These are phyloP conservation scores for Hucho hucho DNA, from an alignment of 2,113 vertebrate genomes.

Conservation along the genomic window DNA sequence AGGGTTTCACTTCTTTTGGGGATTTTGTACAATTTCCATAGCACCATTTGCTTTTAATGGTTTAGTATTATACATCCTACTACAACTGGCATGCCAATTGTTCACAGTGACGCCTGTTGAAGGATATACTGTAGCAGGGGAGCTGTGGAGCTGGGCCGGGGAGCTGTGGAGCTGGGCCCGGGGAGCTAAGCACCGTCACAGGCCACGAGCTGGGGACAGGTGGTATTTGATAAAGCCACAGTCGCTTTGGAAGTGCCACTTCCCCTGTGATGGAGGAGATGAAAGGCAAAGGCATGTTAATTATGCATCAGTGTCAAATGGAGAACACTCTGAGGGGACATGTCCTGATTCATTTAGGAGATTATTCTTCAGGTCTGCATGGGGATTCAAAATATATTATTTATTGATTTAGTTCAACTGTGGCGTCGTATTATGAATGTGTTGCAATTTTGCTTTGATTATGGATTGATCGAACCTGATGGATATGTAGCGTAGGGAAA, in stretches of 20 bases:
- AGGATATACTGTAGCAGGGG: not conserved
- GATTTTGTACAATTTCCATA: not conserved
- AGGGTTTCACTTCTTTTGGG: not conserved
- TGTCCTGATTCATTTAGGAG: conserved; percentile 54
- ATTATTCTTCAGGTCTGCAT: conserved; percentile 45
- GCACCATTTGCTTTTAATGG: too few relatives aligned
- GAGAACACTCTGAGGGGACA: conserved; percentile 52
- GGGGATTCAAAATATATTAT: conserved; percentile 46
- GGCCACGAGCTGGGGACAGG: conserved; percentile 9
- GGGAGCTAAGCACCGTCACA: not conserved
- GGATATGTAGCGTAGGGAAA: not conserved
- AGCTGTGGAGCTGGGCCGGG: not conserved
- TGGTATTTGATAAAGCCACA: conserved; percentile 32
- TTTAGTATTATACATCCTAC: too few relatives aligned
- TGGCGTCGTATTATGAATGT: conserved; percentile 23
- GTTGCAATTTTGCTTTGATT: not conserved
- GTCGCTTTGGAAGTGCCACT: conserved; percentile 39
- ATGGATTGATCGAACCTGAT: not conserved
- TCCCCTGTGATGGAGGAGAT: conserved; percentile 48
- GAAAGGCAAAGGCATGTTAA: conserved; percentile 50
- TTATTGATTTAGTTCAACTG: conserved; percentile 53
- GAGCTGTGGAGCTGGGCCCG: not conserved
- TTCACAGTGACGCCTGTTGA: not conserved
- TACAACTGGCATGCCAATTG: not conserved
- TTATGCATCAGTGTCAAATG: conserved; percentile 52